Percentiles rank a stretch among this genome's conserved stretches.
phyloP scores from a whole-genome alignment of 1,140 invertebrate genomes.

The Heliconius hewitsoni region DNA sequence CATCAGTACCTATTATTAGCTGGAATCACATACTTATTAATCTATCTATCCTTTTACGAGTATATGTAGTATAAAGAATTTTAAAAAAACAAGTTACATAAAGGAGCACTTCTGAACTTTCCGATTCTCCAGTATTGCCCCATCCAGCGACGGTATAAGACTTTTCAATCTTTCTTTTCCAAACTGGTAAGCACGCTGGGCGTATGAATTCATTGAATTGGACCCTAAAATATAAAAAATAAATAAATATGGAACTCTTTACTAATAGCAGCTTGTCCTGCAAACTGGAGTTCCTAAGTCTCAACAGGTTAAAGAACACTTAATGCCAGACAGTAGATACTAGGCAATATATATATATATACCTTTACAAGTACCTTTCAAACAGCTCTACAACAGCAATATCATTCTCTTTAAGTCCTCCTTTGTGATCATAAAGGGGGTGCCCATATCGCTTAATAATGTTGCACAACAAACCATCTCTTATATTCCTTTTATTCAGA shows the following conservation, averaged over 20 bases:
- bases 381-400: neutral
- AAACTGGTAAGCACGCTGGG: slow-evolving; percentile 34
- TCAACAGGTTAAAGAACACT: too few species aligned
- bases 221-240: slow-evolving; percentile 30
- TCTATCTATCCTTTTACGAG: neutral
- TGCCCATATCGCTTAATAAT: slow-evolving; percentile 19
- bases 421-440: neutral
- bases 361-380: neutral
- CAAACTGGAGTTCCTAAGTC: too few species aligned
- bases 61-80: neutral
- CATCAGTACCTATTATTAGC: too few species aligned
- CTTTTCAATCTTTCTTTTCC: neutral
- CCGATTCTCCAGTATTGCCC: slow-evolving; percentile 16
- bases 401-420: neutral
- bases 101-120: neutral
- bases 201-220: slow-evolving; percentile 42
- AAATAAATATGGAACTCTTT: neutral
- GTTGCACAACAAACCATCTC: slow-evolving; percentile 23
- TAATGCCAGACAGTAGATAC: too few species aligned
- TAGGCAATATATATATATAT: too few species aligned
- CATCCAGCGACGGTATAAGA: slow-evolving; percentile 33
- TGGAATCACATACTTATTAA: too few species aligned
- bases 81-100: neutral
- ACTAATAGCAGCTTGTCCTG: too few species aligned
- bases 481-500: slow-evolving; percentile 34